Percentiles rank a stretch among this genome's conserved stretches.
Conservation (phyloP, 2,113 vertebrate genomes). For the Mesembrinibis cayennensis region DNA sequence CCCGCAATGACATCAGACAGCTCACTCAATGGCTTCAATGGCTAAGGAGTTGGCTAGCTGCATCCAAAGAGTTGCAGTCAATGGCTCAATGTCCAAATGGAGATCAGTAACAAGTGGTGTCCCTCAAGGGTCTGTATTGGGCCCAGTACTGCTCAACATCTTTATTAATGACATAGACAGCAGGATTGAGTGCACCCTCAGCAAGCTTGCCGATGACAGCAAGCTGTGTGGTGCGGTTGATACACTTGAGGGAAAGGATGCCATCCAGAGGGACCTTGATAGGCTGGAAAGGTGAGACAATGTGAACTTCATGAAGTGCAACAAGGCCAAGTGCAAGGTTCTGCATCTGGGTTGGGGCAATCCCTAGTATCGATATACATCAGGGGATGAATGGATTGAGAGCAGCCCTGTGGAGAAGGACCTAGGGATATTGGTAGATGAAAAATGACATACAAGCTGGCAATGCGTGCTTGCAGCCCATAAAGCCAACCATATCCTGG, state of each 20-base stretch:
- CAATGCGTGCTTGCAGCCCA: accelerated
- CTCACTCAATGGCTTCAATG: neutral
- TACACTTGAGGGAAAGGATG: neutral
- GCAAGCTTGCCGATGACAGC: neutral
- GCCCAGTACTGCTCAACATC: neutral
- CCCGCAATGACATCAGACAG: too few relatives aligned
- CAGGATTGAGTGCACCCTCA: neutral
- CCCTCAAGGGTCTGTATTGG: neutral
- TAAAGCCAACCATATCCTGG: accelerated
- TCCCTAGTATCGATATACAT: neutral
- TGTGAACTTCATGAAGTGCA: neutral
- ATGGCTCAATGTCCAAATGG: neutral
- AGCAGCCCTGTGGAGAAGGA: neutral
- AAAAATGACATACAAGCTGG: neutral
- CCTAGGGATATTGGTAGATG: neutral
- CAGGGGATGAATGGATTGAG: neutral
- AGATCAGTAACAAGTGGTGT: neutral
- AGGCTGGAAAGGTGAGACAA: neutral
- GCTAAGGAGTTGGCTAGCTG: neutral
- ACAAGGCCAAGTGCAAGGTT: neutral
- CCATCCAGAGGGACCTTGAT: neutral
- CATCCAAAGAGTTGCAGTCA: neutral
- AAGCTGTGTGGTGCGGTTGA: neutral
- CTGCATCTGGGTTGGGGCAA: neutral
- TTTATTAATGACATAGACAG: neutral